Conservation (phyloP, 2,888 invertebrate species). For the Parnassius apollo region DNA sequence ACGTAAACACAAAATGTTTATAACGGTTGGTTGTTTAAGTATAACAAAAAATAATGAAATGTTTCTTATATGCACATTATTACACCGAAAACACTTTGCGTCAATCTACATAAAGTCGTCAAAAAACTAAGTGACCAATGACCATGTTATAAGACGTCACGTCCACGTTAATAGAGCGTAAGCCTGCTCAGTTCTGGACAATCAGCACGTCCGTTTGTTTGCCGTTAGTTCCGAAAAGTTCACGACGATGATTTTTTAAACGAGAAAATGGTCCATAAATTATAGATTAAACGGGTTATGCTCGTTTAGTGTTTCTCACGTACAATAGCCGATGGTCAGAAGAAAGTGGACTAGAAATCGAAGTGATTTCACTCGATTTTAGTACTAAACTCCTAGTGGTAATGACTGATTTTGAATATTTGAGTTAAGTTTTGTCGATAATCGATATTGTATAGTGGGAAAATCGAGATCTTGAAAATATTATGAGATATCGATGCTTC, state of each 20-base stretch:
- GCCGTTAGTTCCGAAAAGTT: slow-evolving; percentile 11
- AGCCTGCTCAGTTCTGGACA: neutral
- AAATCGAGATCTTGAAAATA: no score
- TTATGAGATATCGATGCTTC: no score
- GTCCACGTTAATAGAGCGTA: neutral
- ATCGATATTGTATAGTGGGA: no score
- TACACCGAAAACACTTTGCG: no score
- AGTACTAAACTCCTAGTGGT: neutral
- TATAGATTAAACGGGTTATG: slow-evolving; percentile 15
- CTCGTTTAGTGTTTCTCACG: slow-evolving; percentile 15
- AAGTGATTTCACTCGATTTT: neutral
- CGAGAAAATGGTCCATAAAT: slow-evolving; percentile 18
- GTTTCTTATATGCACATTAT: no score
- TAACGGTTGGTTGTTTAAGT: no score
- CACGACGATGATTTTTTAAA: slow-evolving; percentile 9
- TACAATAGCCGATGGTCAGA: slow-evolving; percentile 8
- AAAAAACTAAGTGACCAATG: no score
- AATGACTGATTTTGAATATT: slow-evolving; percentile 2
- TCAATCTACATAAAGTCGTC: no score
- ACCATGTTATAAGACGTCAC: no score
- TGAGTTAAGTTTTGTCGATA: no score
- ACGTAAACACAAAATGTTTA: no score
- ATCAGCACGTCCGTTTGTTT: neutral
- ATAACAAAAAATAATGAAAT: no score
- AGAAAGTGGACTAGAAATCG: neutral